phyloP scores from a whole-genome alignment of 2,113 vertebrate species.

The Anolis sagrei region DNA sequence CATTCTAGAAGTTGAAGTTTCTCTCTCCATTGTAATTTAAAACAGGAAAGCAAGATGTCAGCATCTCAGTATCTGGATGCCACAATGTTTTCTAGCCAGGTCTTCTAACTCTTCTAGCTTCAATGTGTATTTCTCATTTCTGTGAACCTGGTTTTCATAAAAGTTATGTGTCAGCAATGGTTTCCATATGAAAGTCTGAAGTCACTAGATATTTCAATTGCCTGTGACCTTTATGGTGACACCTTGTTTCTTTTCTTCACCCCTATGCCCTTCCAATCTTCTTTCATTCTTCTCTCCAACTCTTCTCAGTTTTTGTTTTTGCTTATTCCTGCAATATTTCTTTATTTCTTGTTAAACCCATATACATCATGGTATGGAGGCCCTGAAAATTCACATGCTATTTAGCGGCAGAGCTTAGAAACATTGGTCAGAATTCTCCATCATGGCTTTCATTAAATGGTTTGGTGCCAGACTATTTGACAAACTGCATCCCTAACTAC shows the following conservation, averaged over 20 bases:
- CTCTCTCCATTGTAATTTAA: constrained; percentile 11
- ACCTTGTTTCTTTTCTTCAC: no score
- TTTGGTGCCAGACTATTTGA: no score
- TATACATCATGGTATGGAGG: neutral
- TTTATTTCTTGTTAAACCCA: neutral
- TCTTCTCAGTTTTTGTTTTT: neutral
- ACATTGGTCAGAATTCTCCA: neutral
- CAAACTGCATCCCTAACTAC: no score
- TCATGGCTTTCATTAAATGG: no score
- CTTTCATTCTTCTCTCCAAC: neutral
- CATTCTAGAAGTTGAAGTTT: neutral
- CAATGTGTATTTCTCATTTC: neutral
- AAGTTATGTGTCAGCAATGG: neutral
- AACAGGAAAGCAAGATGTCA: constrained; percentile 5
- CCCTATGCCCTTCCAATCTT: neutral
- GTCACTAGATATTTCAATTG: neutral
- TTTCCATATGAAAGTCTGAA: neutral
- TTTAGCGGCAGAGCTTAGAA: neutral
- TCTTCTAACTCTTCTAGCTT: neutral
- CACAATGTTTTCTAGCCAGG: neutral
- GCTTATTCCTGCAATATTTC: neutral
- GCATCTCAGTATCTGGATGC: neutral
- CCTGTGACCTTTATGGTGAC: neutral
- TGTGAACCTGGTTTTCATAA: constrained; percentile 13
- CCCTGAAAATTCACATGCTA: neutral